These are phyloP conservation scores for Cyclophora punctaria DNA, from an alignment of 2,888 invertebrate genomes.

Conservation along the genomic window DNA sequence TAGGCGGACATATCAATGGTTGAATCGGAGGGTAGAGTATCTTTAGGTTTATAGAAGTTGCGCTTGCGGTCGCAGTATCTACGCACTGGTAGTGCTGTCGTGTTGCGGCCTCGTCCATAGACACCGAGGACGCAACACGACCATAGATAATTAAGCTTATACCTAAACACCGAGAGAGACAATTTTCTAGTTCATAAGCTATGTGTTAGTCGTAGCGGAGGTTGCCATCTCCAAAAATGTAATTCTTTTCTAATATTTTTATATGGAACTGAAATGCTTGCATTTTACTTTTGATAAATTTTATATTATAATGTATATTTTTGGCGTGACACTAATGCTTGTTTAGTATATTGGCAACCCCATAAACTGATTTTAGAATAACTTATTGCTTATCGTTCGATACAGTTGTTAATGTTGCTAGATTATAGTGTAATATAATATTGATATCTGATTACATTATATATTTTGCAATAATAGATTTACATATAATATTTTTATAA, in stretches of 20 bases:
- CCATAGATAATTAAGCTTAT: constrained; percentile 36
- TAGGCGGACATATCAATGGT: constrained; percentile 19
- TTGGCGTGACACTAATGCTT: constrained; percentile 35
- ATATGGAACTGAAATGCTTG: constrained; percentile 49
- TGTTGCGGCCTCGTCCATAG: constrained; percentile 1
- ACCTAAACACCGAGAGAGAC: constrained; percentile 64
- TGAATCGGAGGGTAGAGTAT: constrained; percentile 18
- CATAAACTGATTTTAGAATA: constrained; percentile 43
- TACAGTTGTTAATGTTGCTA: constrained; percentile 66
- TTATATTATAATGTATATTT: constrained; percentile 25
- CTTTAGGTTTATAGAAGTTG: constrained; percentile 14
- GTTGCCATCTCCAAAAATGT: constrained; percentile 42
- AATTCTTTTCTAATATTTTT: constrained; percentile 30
- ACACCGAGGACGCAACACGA: constrained; percentile 29
- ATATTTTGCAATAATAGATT: constrained; percentile 61
- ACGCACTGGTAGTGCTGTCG: constrained; percentile 10
- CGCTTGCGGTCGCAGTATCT: constrained; percentile 10
- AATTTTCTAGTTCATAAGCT: constrained; percentile 39
- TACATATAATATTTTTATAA: constrained; percentile 59
- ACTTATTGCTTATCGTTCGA: constrained; percentile 66
- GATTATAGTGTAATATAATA: constrained; percentile 39
- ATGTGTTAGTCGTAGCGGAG: constrained; percentile 43
- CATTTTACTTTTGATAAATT: constrained; percentile 54
- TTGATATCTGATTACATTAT: constrained; percentile 47
- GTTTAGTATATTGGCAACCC: constrained; percentile 45